Evolutionary conservation across 1,140 invertebrate genomes (phyloP).

Genomic region (Platorchestia sp.): DNA sequence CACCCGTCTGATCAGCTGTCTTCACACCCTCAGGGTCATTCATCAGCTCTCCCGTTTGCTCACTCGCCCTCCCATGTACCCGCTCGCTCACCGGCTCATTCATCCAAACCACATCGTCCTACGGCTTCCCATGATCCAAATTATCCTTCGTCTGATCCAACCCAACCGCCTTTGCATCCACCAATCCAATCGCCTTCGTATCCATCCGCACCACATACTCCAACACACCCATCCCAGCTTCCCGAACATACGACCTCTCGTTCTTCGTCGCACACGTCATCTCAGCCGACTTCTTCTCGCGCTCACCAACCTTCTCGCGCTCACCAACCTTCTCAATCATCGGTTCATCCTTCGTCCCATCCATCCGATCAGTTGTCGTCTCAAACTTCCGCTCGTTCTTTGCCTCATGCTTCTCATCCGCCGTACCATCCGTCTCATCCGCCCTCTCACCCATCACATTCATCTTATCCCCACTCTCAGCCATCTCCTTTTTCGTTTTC

Average conservation of each 20-base stretch:
- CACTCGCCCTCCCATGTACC: conserved; percentile 4
- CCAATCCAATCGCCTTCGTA: neutral
- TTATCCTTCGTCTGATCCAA: neutral
- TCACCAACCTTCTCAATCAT: neutral
- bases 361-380: neutral
- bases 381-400: neutral
- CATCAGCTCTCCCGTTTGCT: neutral
- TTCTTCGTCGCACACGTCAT: conserved; percentile 57
- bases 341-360: conserved; percentile 38
- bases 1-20: neutral
- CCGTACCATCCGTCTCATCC: conserved; percentile 40
- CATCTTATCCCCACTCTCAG: neutral
- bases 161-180: neutral
- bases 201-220: neutral
- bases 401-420: conserved; percentile 59
- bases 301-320: neutral
- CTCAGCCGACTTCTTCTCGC: conserved; percentile 41
- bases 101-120: neutral
- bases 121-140: conserved; percentile 43
- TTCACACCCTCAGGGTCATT: conserved; percentile 18
- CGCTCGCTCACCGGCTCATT: neutral
- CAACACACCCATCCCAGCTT: conserved; percentile 47
- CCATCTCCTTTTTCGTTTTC: neutral
- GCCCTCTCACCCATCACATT: neutral
- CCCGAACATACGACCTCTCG: conserved; percentile 46